A percentile compares a stretch with the other conserved stretches of the same genome.
Conservation (phyloP, 2,888 invertebrate genomes). For the Parapristionchus giblindavisi region DNA sequence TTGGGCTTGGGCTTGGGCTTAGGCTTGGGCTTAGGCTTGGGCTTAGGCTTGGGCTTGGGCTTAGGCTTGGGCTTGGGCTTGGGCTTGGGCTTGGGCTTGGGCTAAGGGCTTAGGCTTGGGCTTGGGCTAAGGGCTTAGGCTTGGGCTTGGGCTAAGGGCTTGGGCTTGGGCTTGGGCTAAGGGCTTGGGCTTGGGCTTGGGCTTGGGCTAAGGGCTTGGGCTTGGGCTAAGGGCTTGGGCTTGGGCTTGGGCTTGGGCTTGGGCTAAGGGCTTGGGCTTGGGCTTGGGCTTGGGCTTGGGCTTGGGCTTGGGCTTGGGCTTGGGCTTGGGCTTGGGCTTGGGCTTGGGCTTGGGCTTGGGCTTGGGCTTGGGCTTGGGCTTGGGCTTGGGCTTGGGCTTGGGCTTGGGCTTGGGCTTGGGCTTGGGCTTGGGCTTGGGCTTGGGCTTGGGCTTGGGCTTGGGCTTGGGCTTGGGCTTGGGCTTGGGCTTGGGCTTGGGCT, state of each 20-base stretch:
- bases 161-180: no score
- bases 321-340: slow-evolving; percentile 44
- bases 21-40: slow-evolving; percentile 43
- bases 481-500: slow-evolving; percentile 41
- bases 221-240: no score
- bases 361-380: slow-evolving; percentile 42
- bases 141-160: no score
- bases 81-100: no score
- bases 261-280: no score
- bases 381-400: slow-evolving; percentile 40
- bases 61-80: slow-evolving; percentile 48
- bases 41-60: slow-evolving; percentile 42
- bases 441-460: slow-evolving; percentile 37
- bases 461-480: slow-evolving; percentile 39
- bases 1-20: slow-evolving; percentile 44
- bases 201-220: no score
- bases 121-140: no score
- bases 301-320: slow-evolving; percentile 46
- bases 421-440: slow-evolving; percentile 40
- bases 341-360: slow-evolving; percentile 43
- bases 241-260: no score
- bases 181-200: no score
- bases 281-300: slow-evolving; percentile 47
- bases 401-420: slow-evolving; percentile 40
- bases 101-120: no score